Evolutionary conservation across 2,113 vertebrate genomes (phyloP).

Genomic region (Ivindomyrus marchei): DNA sequence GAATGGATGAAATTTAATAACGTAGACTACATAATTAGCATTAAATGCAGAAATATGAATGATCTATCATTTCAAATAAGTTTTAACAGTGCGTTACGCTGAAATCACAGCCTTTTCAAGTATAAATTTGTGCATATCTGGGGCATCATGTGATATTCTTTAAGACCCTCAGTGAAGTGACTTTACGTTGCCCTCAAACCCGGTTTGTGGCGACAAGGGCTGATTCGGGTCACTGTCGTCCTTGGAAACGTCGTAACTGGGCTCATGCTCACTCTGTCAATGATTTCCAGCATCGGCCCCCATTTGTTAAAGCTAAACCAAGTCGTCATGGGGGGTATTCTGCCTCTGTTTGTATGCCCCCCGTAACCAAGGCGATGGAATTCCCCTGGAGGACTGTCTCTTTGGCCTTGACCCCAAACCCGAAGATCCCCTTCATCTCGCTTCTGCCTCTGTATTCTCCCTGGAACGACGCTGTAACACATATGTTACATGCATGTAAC

Average conservation of each 20-base stretch:
- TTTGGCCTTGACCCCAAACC: background rate
- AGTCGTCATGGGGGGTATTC: background rate
- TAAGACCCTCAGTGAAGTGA: background rate
- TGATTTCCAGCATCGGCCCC: background rate
- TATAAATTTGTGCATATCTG: background rate
- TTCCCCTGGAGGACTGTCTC: background rate
- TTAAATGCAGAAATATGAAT: background rate
- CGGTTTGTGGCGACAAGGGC: background rate
- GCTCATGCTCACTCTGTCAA: background rate
- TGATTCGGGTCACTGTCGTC: background rate
- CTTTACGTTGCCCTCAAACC: background rate
- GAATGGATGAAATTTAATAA: background rate
- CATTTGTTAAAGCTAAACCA: slow-evolving; percentile 17
- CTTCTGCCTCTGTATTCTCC: background rate
- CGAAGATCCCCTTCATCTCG: background rate
- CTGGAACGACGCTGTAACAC: background rate
- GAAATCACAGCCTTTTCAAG: background rate
- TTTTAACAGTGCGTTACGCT: background rate
- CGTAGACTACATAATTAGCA: background rate
- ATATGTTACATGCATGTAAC: background rate
- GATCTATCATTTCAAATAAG: background rate
- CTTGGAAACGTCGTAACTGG: background rate
- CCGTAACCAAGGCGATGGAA: background rate
- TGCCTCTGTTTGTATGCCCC: background rate
- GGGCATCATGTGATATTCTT: background rate